Evolutionary conservation across 2,888 invertebrate genomes (phyloP).

Genomic region (Ceratothoa steindachneri): DNA sequence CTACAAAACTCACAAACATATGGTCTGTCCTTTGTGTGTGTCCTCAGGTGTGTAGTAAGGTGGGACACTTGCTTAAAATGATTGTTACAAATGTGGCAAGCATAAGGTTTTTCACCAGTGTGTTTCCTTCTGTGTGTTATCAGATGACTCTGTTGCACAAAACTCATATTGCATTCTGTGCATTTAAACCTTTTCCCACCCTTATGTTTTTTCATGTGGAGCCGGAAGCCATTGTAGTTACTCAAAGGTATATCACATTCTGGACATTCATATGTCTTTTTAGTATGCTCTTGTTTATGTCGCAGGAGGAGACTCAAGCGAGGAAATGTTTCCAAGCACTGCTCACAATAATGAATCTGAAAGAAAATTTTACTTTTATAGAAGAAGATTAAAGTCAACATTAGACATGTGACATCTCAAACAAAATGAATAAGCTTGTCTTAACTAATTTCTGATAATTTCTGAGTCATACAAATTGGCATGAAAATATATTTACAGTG

Average conservation of each 20-base stretch:
- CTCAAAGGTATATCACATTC: conserved; percentile 15
- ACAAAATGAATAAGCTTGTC: too few species aligned
- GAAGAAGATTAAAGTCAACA: not conserved
- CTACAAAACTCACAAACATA: conserved; percentile 31
- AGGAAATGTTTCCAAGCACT: conserved; percentile 14
- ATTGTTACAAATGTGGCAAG: conserved; percentile 31
- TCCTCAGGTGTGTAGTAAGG: conserved; percentile 34
- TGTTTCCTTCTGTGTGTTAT: conserved; percentile 38
- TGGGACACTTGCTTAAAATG: conserved; percentile 45
- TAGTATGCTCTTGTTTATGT: conserved; percentile 13
- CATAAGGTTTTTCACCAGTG: conserved; percentile 45
- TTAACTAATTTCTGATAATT: too few species aligned
- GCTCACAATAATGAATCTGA: conserved; percentile 9
- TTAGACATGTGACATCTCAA: too few species aligned
- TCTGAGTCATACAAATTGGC: too few species aligned
- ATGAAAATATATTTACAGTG: too few species aligned
- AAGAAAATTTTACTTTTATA: too few species aligned
- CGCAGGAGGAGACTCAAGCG: conserved; percentile 16
- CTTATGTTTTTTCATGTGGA: conserved; percentile 32
- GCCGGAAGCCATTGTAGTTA: not conserved
- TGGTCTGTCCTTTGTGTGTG: conserved; percentile 42
- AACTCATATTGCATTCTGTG: conserved; percentile 32
- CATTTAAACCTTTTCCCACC: conserved; percentile 40
- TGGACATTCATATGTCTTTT: conserved; percentile 1
- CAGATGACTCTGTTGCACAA: conserved; percentile 40